These are phyloP conservation scores for Drosophila fuyamai DNA, from an alignment of 1,140 invertebrate genomes.

Conservation along the genomic window DNA sequence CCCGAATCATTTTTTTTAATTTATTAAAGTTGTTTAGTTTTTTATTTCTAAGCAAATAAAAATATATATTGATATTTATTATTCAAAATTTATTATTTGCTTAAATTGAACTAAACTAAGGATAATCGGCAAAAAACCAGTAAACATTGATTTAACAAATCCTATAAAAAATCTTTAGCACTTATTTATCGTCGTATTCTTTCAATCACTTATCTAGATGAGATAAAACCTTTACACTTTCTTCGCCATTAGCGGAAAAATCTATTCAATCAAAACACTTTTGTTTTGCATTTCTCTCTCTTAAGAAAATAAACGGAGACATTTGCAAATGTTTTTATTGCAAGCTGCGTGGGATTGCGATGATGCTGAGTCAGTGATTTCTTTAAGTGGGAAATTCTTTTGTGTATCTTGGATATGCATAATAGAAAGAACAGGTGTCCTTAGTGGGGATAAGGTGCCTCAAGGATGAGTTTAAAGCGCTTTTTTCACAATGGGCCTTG, in stretches of 20 bases:
- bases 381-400: slow-evolving; percentile 39
- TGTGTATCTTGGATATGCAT: slow-evolving; percentile 52
- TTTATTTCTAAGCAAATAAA: too few relatives aligned
- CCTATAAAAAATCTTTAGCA: background rate
- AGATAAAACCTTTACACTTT: slow-evolving; percentile 11
- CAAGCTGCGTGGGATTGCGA: slow-evolving; percentile 25
- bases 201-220: slow-evolving; percentile 1
- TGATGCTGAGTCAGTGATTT: slow-evolving; percentile 44
- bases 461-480: background rate
- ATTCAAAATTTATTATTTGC: too few relatives aligned
- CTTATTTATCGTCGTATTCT: background rate
- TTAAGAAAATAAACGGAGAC: slow-evolving; percentile 33
- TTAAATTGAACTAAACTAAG: too few relatives aligned
- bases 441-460: background rate
- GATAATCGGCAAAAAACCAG: too few relatives aligned
- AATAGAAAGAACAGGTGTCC: slow-evolving; percentile 26
- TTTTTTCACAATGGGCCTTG: too few relatives aligned
- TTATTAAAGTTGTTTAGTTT: too few relatives aligned
- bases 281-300: slow-evolving; percentile 30
- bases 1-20: too few relatives aligned
- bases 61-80: too few relatives aligned
- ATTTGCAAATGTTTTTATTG: slow-evolving; percentile 45
- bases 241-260: slow-evolving; percentile 29
- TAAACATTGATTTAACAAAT: too few relatives aligned
- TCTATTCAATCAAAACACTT: slow-evolving; percentile 44